These are phyloP conservation scores for Mesochorus sp. DNA, from an alignment of 2,888 invertebrate genomes.

Conservation along the genomic window DNA sequence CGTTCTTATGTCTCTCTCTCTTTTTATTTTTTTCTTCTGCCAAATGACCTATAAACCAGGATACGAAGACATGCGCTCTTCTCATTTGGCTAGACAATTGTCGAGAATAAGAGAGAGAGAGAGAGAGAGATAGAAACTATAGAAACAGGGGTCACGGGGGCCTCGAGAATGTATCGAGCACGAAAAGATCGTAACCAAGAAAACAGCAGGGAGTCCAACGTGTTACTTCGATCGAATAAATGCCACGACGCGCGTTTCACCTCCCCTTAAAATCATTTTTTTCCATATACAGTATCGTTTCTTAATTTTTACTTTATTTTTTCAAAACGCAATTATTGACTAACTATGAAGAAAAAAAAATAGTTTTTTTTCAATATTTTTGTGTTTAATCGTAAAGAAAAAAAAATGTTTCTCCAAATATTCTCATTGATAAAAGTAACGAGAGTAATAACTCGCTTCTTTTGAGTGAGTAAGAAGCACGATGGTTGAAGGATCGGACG, in stretches of 20 bases:
- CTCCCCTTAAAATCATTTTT: slow-evolving; percentile 36
- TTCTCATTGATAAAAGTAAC: too few species aligned
- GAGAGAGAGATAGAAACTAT: background rate
- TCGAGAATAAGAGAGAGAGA: slow-evolving; percentile 30
- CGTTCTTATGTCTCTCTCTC: slow-evolving; percentile 36
- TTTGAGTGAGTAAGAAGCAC: too few species aligned
- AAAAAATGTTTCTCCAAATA: too few species aligned
- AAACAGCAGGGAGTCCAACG: slow-evolving; percentile 57
- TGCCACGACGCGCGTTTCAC: slow-evolving; percentile 60
- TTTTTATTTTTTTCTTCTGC: too few species aligned
- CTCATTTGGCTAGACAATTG: slow-evolving; percentile 44
- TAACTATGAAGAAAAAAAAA: too few species aligned
- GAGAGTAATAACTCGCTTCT: too few species aligned
- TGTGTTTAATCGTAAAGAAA: too few species aligned
- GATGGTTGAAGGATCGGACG: too few species aligned
- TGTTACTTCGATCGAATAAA: slow-evolving; percentile 68
- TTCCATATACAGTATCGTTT: background rate
- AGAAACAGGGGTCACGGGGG: slow-evolving; percentile 41
- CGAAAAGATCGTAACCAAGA: slow-evolving; percentile 64
- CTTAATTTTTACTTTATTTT: background rate
- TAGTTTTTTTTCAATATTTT: too few species aligned
- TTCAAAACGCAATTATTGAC: background rate
- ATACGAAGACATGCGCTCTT: slow-evolving; percentile 57
- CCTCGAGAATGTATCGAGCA: slow-evolving; percentile 61
- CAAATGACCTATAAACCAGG: slow-evolving; percentile 71